These are phyloP conservation scores for Cavia aperea DNA, from an alignment of 2,113 vertebrate species.

Conservation along the genomic window DNA sequence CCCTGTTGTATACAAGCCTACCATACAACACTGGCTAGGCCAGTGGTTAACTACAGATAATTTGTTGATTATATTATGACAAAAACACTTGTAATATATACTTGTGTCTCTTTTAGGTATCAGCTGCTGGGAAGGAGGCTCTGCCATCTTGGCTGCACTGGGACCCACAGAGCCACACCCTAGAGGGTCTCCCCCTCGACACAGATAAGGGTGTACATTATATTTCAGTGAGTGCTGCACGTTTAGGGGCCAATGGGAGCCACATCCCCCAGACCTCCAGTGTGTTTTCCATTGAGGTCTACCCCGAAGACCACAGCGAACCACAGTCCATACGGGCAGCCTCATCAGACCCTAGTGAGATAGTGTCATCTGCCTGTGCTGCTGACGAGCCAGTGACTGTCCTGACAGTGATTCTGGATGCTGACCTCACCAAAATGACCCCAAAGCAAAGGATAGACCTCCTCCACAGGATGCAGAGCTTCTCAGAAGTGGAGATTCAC, in stretches of 20 bases:
- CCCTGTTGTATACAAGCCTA: neutral
- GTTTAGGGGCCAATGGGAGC: slow-evolving; percentile 79
- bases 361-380: slow-evolving; percentile 80
- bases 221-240: slow-evolving; percentile 82
- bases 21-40: neutral
- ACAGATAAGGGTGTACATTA: slow-evolving; percentile 93
- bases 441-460: slow-evolving; percentile 87
- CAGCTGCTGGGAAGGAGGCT: slow-evolving; percentile 85
- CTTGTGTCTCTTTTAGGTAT: slow-evolving; percentile 77
- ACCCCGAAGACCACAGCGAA: slow-evolving; percentile 90
- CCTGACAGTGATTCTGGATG: slow-evolving; percentile 94
- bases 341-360: slow-evolving; percentile 76
- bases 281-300: slow-evolving; percentile 93
- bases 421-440: slow-evolving; percentile 95
- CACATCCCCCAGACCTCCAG: slow-evolving; percentile 80
- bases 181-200: slow-evolving; percentile 92
- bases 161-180: slow-evolving; percentile 80
- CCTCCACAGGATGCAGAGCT: slow-evolving; percentile 84
- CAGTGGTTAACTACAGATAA: neutral
- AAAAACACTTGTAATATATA: slow-evolving; percentile 12
- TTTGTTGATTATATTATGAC: neutral
- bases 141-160: slow-evolving; percentile 92
- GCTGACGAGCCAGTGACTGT: slow-evolving; percentile 88
- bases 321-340: slow-evolving; percentile 80
- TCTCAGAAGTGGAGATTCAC: slow-evolving; percentile 88